Conservation (phyloP, 92 coral and sea anemone genomes). For the Parazoanthus darwini region DNA sequence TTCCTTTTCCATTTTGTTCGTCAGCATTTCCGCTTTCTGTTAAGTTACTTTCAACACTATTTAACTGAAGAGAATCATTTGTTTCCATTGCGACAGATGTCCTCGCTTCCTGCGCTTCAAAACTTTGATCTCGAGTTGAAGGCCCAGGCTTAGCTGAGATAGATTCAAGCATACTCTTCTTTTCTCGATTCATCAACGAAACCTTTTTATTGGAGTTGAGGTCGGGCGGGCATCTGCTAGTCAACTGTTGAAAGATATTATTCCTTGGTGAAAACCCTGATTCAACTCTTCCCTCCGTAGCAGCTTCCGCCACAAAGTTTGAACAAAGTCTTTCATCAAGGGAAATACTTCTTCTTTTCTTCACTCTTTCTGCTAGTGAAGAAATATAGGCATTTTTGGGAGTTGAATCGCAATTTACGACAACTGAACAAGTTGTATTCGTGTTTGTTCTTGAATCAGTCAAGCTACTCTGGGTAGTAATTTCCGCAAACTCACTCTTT, state of each 20-base stretch:
- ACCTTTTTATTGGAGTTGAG: background rate
- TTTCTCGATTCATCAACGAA: background rate
- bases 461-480: background rate
- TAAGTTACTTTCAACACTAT: background rate
- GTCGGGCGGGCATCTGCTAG: background rate
- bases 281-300: background rate
- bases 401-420: constrained; percentile 7
- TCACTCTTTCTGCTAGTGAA: background rate
- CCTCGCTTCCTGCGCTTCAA: background rate
- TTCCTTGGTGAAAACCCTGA: background rate
- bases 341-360: constrained; percentile 31
- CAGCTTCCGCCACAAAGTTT: background rate
- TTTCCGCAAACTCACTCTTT: constrained; percentile 10
- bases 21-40: background rate
- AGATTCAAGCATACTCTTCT: background rate
- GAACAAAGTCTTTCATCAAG: constrained; percentile 23
- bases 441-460: background rate
- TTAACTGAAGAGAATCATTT: background rate
- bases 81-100: background rate
- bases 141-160: background rate
- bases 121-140: constrained; percentile 22
- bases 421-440: constrained; percentile 12
- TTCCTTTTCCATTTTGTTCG: background rate
- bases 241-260: background rate
- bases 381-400: background rate